phyloP scores from a whole-genome alignment of 2,888 invertebrate species.

The Pseudococcus longispinus region DNA sequence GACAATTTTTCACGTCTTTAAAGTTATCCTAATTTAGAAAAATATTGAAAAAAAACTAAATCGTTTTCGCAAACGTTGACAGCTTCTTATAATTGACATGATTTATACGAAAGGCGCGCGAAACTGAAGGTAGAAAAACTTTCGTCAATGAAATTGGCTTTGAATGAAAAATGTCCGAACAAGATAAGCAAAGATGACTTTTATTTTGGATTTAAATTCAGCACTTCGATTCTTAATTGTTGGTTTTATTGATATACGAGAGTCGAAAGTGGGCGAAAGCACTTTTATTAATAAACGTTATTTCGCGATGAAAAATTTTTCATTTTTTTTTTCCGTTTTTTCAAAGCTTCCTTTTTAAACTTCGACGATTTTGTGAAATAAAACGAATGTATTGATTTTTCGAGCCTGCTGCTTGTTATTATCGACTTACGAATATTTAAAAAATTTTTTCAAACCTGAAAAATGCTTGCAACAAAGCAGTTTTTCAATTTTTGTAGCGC shows the following conservation, averaged over 20 bases:
- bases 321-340: neutral
- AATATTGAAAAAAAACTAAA: neutral
- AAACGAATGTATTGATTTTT: neutral
- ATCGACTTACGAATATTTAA: neutral
- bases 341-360: neutral
- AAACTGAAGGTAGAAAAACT: neutral
- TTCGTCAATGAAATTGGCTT: neutral
- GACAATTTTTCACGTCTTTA: slow-evolving; percentile 19
- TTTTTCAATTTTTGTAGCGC: neutral
- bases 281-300: neutral
- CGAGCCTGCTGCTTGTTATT: neutral
- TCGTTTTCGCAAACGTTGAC: slow-evolving; percentile 3
- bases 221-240: neutral
- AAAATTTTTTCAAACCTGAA: neutral
- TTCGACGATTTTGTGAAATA: neutral
- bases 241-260: neutral
- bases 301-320: neutral
- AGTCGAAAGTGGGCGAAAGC: neutral
- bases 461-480: neutral
- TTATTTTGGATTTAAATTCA: slow-evolving; percentile 8
- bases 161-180: neutral
- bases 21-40: slow-evolving; percentile 18
- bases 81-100: slow-evolving; percentile 22
- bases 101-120: slow-evolving; percentile 24
- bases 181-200: neutral